Conservation (phyloP, 1,140 invertebrate genomes). For the Trypoxylus dichotomus region DNA sequence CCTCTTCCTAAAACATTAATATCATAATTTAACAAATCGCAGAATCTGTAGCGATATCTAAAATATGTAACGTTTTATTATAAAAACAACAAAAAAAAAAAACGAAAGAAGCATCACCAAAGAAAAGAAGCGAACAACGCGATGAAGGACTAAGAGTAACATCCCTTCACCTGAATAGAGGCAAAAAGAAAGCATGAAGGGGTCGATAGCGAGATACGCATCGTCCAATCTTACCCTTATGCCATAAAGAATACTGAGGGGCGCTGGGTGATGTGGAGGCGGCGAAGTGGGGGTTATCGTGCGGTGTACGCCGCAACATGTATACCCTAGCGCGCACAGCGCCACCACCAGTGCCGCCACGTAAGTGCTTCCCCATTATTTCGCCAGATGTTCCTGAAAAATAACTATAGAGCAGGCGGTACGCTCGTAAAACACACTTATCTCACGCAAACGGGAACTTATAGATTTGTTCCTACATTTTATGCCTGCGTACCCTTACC, state of each 20-base stretch:
- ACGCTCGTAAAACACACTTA: constrained; percentile 36
- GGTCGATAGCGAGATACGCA: constrained; percentile 33
- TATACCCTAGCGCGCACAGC: constrained; percentile 24
- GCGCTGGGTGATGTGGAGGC: neutral
- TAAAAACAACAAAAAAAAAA: too few species aligned
- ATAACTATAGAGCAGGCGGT: constrained; percentile 34
- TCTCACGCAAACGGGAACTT: constrained; percentile 26
- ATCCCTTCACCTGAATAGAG: neutral
- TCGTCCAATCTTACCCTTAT: constrained; percentile 23
- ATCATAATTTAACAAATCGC: too few species aligned
- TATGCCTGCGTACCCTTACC: neutral
- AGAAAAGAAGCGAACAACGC: neutral
- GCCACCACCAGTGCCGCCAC: neutral
- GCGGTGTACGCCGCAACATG: constrained; percentile 25
- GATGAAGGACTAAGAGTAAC: neutral
- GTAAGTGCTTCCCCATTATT: constrained; percentile 23
- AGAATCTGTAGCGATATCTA: too few species aligned
- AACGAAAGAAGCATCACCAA: too few species aligned
- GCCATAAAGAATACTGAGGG: constrained; percentile 34
- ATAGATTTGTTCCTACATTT: constrained; percentile 24
- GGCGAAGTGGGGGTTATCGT: constrained; percentile 14
- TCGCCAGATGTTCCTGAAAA: constrained; percentile 26
- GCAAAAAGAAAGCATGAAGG: neutral
- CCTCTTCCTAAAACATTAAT: too few species aligned
- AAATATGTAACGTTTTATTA: too few species aligned